phyloP scores from a whole-genome alignment of 2,797 vertebrate species.

The Pseudopleuronectes americanus region DNA sequence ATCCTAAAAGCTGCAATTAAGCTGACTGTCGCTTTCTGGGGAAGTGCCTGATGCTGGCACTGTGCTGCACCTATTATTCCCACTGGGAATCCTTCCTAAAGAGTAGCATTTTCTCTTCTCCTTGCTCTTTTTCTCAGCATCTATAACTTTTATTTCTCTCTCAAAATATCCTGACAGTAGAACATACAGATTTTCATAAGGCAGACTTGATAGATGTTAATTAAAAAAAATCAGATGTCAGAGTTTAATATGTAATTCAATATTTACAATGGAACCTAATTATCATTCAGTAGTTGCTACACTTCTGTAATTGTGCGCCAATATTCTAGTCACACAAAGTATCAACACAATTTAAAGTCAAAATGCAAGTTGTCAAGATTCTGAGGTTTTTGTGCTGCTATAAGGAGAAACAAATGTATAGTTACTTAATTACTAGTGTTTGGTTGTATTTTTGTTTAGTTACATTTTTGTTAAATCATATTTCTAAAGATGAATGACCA shows the following conservation, averaged over 20 bases:
- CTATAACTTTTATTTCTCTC: conserved; percentile 46
- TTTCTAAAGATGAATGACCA: background rate
- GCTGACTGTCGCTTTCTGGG: conserved; percentile 82
- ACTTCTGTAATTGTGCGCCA: background rate
- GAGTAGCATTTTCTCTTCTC: conserved; percentile 67
- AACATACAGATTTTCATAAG: background rate
- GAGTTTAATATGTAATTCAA: background rate
- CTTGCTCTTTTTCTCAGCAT: background rate
- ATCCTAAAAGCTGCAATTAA: conserved; percentile 89
- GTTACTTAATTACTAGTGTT: background rate
- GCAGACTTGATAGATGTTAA: conserved; percentile 2
- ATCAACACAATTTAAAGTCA: background rate
- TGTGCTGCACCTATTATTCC: conserved; percentile 81
- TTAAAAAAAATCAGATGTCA: background rate
- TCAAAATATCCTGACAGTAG: conserved; percentile 17
- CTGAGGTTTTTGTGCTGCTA: background rate
- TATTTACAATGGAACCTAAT: no score
- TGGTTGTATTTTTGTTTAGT: no score
- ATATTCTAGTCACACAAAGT: background rate
- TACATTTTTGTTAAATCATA: no score
- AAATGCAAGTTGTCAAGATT: background rate
- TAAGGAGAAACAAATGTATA: background rate
- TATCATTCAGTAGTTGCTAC: background rate
- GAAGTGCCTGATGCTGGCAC: conserved; percentile 77
- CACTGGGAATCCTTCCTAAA: conserved; percentile 80